Evolutionary conservation across 2,113 vertebrate genomes (phyloP), one percentile per base, ranked within the genome.

Genomic region (Oxyruncus cristatus): DNA sequence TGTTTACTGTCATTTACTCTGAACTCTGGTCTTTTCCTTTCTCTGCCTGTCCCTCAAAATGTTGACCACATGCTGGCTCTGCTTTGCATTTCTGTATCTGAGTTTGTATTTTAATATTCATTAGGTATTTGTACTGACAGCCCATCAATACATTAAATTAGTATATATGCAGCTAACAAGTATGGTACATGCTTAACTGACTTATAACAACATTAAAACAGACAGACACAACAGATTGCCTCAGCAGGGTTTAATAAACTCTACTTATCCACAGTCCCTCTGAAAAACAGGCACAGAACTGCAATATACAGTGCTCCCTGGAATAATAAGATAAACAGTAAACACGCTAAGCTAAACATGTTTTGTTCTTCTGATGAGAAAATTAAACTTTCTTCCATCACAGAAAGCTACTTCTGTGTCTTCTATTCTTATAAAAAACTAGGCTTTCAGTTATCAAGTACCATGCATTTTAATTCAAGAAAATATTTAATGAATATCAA

Each of bases 211-310:
- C 77, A 94, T 96, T 95, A 94, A 95, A 97, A 66, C 68, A 97
- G 90, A 93, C 91, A 91, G 95, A 86, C 78, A 91, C 85, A 97
- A 93, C 92, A 97, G 92, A 94, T 96, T 96, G 91, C 94, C 79
- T 96, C 96, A 95, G 77, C 67, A 81, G 85, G 90, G 46, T 95
- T 96, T 96, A 97, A 94, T 96, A 97, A 97, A 92, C 91, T 81
- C 67, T 87, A 89, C 35, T 97, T 97, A 95, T 71, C 65, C 85
- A 61, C 79, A 86, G 67, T 66, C 37, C 80, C 35, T 94, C 82
- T 77, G 93, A 95, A 97, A 96, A 98, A 83, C 63, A 95, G 85
- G 58, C 89, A 39, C 92, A 62, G 84, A 35, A 84, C 59, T 92
- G 46, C 81, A 90, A 47, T 23, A 65, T 92, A 41, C 71, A 88